These are phyloP conservation scores for Boleophthalmus pectinirostris DNA, from an alignment of 2,113 vertebrate species.

Conservation along the genomic window DNA sequence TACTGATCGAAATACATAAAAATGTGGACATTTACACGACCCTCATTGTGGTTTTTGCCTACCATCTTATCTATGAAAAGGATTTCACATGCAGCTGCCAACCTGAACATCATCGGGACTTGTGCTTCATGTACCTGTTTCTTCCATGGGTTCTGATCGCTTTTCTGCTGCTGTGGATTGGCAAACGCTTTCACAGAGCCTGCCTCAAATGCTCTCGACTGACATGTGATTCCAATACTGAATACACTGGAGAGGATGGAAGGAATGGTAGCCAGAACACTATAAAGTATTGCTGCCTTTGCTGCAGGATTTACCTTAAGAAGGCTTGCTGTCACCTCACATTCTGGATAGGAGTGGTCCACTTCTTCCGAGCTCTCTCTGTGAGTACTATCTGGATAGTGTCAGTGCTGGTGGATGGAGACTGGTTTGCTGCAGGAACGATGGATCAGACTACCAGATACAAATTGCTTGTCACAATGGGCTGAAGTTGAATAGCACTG, in stretches of 20 bases:
- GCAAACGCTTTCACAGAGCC: not conserved
- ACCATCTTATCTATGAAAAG: not conserved
- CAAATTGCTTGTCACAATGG: not conserved
- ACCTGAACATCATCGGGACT: not conserved
- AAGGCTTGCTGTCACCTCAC: not conserved
- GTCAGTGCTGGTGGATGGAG: not conserved
- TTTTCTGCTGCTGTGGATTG: not conserved
- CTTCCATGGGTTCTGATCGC: not conserved
- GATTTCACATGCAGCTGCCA: not conserved
- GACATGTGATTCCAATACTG: no score
- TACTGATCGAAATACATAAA: not conserved
- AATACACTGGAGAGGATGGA: no score
- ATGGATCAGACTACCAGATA: not conserved
- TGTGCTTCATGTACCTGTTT: not conserved
- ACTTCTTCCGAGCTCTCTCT: not conserved
- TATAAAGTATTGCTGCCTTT: no score
- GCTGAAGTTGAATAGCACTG: not conserved
- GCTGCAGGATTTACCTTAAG: no score
- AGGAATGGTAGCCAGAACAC: no score
- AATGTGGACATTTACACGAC: not conserved
- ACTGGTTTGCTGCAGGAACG: not conserved
- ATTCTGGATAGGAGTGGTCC: not conserved
- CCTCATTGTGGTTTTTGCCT: not conserved
- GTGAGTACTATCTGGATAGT: not conserved
- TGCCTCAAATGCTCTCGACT: not conserved